Evolutionary conservation across 64 coral and sea anemone species (phyloP), one percentile per base, ranked within the genome.

Genomic region (Acropora yongei): DNA sequence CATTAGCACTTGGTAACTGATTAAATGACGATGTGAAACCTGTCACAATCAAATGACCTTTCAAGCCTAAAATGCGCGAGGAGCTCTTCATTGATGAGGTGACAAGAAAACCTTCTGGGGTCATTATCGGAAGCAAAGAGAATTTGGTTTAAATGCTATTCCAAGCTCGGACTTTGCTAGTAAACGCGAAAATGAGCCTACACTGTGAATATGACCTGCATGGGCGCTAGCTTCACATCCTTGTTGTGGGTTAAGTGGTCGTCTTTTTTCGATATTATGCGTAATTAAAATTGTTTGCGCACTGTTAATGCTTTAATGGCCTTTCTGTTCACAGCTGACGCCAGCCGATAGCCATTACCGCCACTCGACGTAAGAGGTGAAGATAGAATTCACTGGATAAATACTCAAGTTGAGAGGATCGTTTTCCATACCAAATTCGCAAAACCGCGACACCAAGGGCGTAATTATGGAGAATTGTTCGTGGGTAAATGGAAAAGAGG

Each of bases 271-370:
- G 44, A 16, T 13, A 17, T 10, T 1, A 3, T 43, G 55, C 79
- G 8, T 82, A 30, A 17, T 69, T 84, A 44, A 16, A 68, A 68
- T 84, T 84, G 65, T 69, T 84, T 84, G 17, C 66, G n/a, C 14
- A 47, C 9, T 84, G 66, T 68, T 84, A 68, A 84, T 71, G 68
- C 20, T 69, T 47, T 84, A 5, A 16, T 44, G 13, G n/a, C 18
- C 43, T 68, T 68, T 84, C 30, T 8, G 7, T 66, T 84, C 61
- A 69, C 79, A 84, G 81, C 61, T 42, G 63, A 68, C 63, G 63
- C 49, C 7, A n/a, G 51, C 60, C 11, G 60, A 63, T 12, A 14
- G 2, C 60, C 60, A 63, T 63, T 63, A 10, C 10, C 60, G 6
- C 3, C 6, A 18, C 3, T 13, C 60, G 68, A 10, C 17, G 68